Base-by-base conservation (phyloP, 2,888 invertebrate genomes). In the Hipparchia sbordonii region DNA sequence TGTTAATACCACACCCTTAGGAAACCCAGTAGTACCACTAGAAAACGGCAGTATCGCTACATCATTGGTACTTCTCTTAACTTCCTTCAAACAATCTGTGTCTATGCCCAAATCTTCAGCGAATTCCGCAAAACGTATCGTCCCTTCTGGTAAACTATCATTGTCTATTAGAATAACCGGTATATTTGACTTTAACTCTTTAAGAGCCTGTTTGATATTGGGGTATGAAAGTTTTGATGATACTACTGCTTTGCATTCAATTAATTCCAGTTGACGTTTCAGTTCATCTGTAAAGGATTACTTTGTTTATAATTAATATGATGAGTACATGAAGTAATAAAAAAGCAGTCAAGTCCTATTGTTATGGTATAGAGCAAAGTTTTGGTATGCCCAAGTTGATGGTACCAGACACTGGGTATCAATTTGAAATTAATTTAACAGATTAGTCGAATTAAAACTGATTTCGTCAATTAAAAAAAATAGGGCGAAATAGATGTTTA, bases 1-100 rank as follows among this genome's bases (percentile, higher is more conserved):
- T 0, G 95, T 95, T 7, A 97, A 82, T 70, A 95, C 93, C 0
- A 97, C 97, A 0, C 96, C 97, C 89, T 97, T 97, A 0, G 97
- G 96, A 54, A 96, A 85, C 0, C 98, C 98, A 0, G 98, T 98
- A 0, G 98, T 98, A 0, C 97, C 97, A 82, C 97, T 97, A 0
- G 98, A 98, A 87, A 97, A 98, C 0, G 97, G 97, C 77, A 98
- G 82, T 23, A 97, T 88, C 0, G 95, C 95, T 5, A 96, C 82
- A 79, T 97, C 97, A 8, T 96, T 92, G 0, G 94, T 85, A 52
- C 81, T 84, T 56, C 93, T 82, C 8, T 89, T 84, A 39, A 92
- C 89, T 0, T 89, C 83, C 76, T 90, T 94, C 69, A 95, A 81
- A 77, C 92, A 92, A 65, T 90, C 88, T 0, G 93, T 92, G 71